A percentile compares a stretch with the other conserved stretches of the same genome.
Evolutionary conservation across 2,797 vertebrate species (phyloP).

Genomic region (Pseudochaenichthys georgianus): DNA sequence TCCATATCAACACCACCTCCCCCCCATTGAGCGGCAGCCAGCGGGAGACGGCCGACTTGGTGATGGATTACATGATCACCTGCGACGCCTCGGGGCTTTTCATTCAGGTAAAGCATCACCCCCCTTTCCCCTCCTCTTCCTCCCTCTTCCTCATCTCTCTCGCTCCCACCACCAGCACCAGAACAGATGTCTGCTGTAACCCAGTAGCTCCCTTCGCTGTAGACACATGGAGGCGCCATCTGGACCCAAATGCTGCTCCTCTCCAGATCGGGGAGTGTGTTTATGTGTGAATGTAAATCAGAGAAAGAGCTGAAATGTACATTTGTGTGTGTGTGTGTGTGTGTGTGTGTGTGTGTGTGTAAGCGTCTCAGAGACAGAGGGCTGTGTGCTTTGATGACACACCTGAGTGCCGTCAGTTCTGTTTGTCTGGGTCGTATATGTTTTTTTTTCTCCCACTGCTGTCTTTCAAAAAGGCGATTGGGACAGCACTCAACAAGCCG

Average conservation of each 20-base stretch:
- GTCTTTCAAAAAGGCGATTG: slow-evolving; percentile 64
- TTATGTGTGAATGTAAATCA: slow-evolving; percentile 52
- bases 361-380: no score
- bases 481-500: slow-evolving; percentile 55
- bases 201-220: slow-evolving; percentile 87
- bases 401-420: slow-evolving; percentile 79
- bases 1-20: no score
- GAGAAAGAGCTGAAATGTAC: slow-evolving; percentile 34
- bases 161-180: slow-evolving; percentile 78
- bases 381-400: slow-evolving; percentile 72
- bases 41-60: slow-evolving; percentile 68
- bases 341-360: slow-evolving; percentile 14
- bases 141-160: slow-evolving; percentile 63
- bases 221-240: slow-evolving; percentile 89
- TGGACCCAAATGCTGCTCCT: slow-evolving; percentile 83
- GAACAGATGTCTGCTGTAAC: slow-evolving; percentile 91
- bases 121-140: slow-evolving; percentile 28
- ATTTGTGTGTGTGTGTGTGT: slow-evolving; percentile 42
- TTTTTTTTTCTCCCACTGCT: slow-evolving; percentile 51
- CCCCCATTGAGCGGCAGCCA: slow-evolving; percentile 53
- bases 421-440: slow-evolving; percentile 73
- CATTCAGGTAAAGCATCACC: slow-evolving; percentile 83
- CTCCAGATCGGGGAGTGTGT: slow-evolving; percentile 77
- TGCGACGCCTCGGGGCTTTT: slow-evolving; percentile 75
- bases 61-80: slow-evolving; percentile 85